Conservation (phyloP, 2,113 vertebrate genomes). For the Odocoileus virginianus region DNA sequence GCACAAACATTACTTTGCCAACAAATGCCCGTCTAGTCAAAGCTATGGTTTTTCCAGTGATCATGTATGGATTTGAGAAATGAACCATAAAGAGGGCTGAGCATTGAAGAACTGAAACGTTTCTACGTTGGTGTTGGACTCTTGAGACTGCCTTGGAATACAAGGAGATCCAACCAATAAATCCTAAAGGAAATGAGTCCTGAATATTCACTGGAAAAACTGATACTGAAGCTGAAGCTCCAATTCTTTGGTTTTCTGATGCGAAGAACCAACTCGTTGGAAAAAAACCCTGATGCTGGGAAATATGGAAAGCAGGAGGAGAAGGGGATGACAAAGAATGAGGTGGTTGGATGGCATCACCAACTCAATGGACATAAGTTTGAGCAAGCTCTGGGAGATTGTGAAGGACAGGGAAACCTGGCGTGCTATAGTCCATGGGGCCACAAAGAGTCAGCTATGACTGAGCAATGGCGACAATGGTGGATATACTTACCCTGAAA, state of each 20-base stretch:
- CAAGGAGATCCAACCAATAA: not conserved
- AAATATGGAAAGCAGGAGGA: not conserved
- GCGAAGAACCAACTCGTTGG: rapidly evolving
- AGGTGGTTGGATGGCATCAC: not conserved
- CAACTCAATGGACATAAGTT: not conserved
- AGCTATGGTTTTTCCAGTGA: not conserved
- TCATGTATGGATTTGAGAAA: not conserved
- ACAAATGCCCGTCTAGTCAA: not conserved
- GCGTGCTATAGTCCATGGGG: not conserved
- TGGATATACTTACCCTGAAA: not conserved
- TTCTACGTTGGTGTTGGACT: not conserved
- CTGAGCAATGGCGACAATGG: not conserved
- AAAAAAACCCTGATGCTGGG: not conserved
- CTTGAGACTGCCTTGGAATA: not conserved
- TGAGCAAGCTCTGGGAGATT: not conserved
- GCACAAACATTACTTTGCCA: not conserved
- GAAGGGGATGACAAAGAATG: not conserved
- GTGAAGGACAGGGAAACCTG: not conserved
- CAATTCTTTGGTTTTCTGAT: not conserved
- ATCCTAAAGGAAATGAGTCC: not conserved
- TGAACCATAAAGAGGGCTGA: not conserved
- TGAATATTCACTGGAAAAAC: not conserved
- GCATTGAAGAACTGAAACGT: not conserved
- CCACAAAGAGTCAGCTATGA: not conserved
- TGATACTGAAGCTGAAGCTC: not conserved